Percentiles rank a stretch among this genome's conserved stretches.
Conservation (phyloP, 2,888 invertebrate genomes). For the Patella caerulea region DNA sequence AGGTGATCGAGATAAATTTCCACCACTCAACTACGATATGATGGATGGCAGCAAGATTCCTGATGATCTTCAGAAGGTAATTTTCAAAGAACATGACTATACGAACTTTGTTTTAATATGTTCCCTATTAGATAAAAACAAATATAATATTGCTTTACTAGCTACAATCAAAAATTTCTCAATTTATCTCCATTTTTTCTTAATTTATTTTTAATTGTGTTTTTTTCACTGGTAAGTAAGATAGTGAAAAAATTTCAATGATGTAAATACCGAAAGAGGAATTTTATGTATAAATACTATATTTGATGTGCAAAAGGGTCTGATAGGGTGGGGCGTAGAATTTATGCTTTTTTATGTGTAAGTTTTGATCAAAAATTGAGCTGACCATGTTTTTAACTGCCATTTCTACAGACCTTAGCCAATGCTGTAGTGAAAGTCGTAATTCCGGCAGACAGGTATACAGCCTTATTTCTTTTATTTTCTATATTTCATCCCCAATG, state of each 20-base stretch:
- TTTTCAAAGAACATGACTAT: not conserved
- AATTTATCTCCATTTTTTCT: too few species aligned
- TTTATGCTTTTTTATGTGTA: not conserved
- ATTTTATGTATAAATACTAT: too few species aligned
- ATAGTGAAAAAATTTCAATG: too few species aligned
- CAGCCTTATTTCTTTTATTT: slow-evolving; percentile 32
- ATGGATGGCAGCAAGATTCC: not conserved
- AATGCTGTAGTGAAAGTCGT: slow-evolving; percentile 97
- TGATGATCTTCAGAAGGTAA: slow-evolving; percentile 6
- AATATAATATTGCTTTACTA: too few species aligned
- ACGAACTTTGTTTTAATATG: too few species aligned
- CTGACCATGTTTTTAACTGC: slow-evolving; percentile 58
- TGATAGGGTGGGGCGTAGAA: too few species aligned
- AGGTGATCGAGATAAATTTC: not conserved
- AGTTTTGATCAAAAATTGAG: slow-evolving; percentile 24
- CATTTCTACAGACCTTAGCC: slow-evolving; percentile 81
- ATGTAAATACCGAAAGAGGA: too few species aligned
- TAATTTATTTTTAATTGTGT: too few species aligned
- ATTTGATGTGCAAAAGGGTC: too few species aligned
- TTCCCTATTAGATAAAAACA: too few species aligned
- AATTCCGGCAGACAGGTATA: slow-evolving; percentile 94
- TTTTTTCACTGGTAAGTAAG: too few species aligned
- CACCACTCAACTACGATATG: not conserved
- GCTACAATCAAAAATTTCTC: too few species aligned
- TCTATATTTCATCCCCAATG: not conserved